phyloP scores from a whole-genome alignment of 2,113 vertebrate genomes.

The Saccopteryx leptura region DNA sequence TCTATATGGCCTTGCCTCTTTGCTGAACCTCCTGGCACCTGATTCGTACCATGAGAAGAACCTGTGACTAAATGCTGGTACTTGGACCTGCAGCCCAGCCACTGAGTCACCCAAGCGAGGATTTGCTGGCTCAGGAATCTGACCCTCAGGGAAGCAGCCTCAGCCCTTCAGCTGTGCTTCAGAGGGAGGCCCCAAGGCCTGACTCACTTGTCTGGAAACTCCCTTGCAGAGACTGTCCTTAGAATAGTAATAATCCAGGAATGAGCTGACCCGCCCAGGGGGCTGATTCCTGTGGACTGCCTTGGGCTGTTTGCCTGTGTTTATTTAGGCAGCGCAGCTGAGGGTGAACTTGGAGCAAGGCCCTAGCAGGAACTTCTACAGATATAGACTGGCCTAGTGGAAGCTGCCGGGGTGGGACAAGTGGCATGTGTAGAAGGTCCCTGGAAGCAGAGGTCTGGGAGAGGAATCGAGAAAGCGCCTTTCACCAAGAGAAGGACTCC shows the following conservation, averaged over 20 bases:
- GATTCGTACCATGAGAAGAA: slow-evolving; percentile 45
- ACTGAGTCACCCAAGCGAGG: slow-evolving; percentile 21
- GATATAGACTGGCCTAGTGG: neutral
- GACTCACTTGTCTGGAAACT: slow-evolving; percentile 52
- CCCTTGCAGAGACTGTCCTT: neutral
- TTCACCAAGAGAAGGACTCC: neutral
- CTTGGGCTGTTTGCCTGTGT: neutral
- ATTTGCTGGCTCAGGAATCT: slow-evolving; percentile 28
- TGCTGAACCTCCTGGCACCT: slow-evolving; percentile 21
- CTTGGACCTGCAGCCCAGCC: neutral
- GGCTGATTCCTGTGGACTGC: neutral
- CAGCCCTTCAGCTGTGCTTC: neutral
- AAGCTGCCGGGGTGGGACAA: neutral
- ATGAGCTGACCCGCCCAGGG: neutral
- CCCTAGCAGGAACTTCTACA: neutral
- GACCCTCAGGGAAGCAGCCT: too few species aligned
- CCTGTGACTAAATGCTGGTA: slow-evolving; percentile 40
- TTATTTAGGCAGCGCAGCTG: neutral
- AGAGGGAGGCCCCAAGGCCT: neutral
- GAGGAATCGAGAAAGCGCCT: neutral
- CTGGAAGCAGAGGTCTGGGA: neutral
- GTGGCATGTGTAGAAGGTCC: neutral
- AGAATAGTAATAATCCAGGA: slow-evolving; percentile 32
- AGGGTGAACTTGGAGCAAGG: neutral
- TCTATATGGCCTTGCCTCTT: slow-evolving; percentile 31